A percentile compares a stretch with the other conserved stretches of the same genome.
Evolutionary conservation across 1,140 invertebrate species (phyloP).

Genomic region (Drosophila insularis): DNA sequence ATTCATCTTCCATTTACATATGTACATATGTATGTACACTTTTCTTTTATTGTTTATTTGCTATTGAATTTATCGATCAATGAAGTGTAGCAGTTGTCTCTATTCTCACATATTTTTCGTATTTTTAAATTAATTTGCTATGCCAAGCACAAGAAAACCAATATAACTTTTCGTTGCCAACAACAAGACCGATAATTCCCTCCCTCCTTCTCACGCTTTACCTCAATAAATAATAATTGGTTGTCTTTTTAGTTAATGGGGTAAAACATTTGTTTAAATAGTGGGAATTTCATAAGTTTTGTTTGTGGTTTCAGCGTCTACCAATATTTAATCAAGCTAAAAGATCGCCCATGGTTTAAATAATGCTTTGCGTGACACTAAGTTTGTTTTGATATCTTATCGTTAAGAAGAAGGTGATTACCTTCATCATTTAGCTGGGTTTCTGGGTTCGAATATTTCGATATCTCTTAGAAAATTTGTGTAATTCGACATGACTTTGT

Average conservation of each 20-base stretch:
- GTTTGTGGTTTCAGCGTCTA: conserved; percentile 32
- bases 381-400: conserved; percentile 48
- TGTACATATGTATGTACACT: too few species aligned
- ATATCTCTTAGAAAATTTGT: conserved; percentile 18
- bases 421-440: conserved; percentile 29
- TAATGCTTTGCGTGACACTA: conserved; percentile 19
- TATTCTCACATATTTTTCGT: neutral
- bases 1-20: neutral
- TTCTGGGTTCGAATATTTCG: conserved; percentile 24
- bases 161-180: conserved; percentile 8
- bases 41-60: neutral
- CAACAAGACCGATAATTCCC: neutral
- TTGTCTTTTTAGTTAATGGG: conserved; percentile 28
- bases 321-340: conserved; percentile 70
- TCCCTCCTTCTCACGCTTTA: neutral
- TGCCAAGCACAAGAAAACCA: neutral
- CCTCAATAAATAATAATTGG: conserved; percentile 21
- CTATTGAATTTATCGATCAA: conserved; percentile 4
- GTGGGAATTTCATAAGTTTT: conserved; percentile 58
- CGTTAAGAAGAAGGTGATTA: conserved; percentile 35
- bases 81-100: neutral
- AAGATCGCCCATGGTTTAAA: conserved; percentile 32
- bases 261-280: conserved; percentile 70
- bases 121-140: neutral
- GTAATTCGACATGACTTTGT: conserved; percentile 32